Base-by-base conservation (phyloP, 2,888 invertebrate species). In the Rhingia campestris region DNA sequence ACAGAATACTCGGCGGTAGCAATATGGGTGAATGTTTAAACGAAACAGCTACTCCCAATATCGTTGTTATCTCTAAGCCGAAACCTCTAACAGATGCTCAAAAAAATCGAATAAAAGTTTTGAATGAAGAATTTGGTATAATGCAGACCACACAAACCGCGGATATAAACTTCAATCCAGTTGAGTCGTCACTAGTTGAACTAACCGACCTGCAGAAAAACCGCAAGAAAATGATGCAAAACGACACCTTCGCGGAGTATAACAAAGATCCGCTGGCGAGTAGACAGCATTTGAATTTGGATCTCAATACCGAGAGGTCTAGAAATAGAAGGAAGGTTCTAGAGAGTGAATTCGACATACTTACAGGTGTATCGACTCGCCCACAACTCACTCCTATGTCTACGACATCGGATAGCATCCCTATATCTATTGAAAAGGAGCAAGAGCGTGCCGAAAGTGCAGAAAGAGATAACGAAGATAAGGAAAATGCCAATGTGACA, bases 111-210 rank as follows among this genome's bases (percentile, higher is more conserved):
- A 88, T 93, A 22, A 94, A 93, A 89, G 92, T 95, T 1, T 88
- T 95, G 72, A 92, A 93, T 4, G 93, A 94, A 0, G 95, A 95
- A 88, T 94, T 93, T 86, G 93, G 93, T 66, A 89, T 93, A 3
- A 56, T 70, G 67, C 1, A 4, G 10, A 91, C 91, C 84, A 39
- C 80, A 49, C 81, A 75, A 2, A 80, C 82, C 63, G 77, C 88
- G 1, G 91, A 90, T 77, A 88, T 90, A n/a, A 90, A 89, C 80
- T 86, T 89, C 1, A 89, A 90, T 66, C 76, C 84, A 4, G 53
- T 88, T 14, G 75, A 49, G 6, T 6, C 49, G 0, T 39, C 70
- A 7, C 64, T 74, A 22, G 67, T 86, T 1, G 85, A 88, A 49
- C 58, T 90, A 5, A 90, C 88, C 0, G 92, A 91, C 4, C 75